A percentile compares a stretch with the other conserved stretches of the same genome.
phyloP scores from a whole-genome alignment of 2,113 vertebrate species.

The Hystrix brachyura region DNA sequence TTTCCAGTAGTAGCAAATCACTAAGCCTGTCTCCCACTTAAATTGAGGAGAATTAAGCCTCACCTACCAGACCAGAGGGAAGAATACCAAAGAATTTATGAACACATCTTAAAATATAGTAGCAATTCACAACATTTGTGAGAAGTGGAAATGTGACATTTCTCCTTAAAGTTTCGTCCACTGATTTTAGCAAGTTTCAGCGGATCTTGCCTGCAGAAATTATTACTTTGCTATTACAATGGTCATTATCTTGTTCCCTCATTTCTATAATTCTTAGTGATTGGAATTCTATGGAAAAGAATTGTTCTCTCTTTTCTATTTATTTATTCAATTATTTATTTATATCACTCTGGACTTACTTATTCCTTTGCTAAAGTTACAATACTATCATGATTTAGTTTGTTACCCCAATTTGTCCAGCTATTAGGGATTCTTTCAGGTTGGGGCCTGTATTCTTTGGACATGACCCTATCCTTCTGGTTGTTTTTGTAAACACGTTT shows the following conservation, averaged over 20 bases:
- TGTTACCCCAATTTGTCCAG: not conserved
- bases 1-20: conserved; percentile 21
- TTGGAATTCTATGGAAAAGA: conserved; percentile 39
- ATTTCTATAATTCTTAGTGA: conserved; percentile 26
- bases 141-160: not conserved
- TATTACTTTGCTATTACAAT: not conserved
- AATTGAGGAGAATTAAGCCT: not conserved
- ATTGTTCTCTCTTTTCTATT: not conserved
- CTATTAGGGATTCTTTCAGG: not conserved
- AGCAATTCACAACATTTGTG: conserved; percentile 18
- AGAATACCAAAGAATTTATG: not conserved
- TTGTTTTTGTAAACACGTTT: not conserved
- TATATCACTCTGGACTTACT: not conserved
- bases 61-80: not conserved
- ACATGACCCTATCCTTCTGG: not conserved
- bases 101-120: not conserved
- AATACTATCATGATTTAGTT: not conserved
- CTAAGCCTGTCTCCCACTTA: not conserved
- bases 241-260: not conserved
- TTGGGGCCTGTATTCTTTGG: not conserved
- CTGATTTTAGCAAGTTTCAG: not conserved
- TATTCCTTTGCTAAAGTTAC: conserved; percentile 17
- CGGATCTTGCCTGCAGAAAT: conserved; percentile 5
- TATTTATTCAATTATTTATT: not conserved
- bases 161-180: not conserved